Evolutionary conservation across 2,797 vertebrate species (phyloP).

Genomic region (Spheniscus humboldti): DNA sequence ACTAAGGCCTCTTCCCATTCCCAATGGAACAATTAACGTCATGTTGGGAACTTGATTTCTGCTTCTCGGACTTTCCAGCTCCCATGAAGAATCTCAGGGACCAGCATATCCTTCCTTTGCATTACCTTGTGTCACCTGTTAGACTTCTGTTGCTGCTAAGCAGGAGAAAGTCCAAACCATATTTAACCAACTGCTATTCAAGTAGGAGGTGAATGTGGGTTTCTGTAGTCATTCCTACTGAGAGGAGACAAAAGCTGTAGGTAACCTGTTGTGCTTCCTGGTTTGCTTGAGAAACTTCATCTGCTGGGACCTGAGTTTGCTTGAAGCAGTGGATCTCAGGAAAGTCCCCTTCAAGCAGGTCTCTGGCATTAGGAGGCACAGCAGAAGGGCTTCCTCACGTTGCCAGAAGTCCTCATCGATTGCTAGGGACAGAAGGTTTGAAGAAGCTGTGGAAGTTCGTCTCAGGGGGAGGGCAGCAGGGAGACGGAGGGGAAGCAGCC

Average conservation of each 20-base stretch:
- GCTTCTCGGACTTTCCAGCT: conserved; percentile 44
- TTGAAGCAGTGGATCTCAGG: not conserved
- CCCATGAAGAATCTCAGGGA: conserved; percentile 78
- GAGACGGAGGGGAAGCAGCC: not conserved
- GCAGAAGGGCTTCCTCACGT: not conserved
- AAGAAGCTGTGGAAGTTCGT: not conserved
- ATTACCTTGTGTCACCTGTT: conserved; percentile 69
- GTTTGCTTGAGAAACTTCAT: not conserved
- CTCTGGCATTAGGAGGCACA: not conserved
- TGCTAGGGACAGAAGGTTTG: not conserved
- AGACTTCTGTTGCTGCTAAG: conserved; percentile 39
- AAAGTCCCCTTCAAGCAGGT: not conserved
- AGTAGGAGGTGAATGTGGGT: not conserved
- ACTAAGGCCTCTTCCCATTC: conserved; percentile 56
- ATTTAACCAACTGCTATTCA: not conserved
- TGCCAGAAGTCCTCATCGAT: not conserved
- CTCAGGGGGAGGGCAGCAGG: conserved; percentile 46
- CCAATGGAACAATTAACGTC: not conserved
- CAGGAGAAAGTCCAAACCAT: not conserved
- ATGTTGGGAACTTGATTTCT: conserved; percentile 45
- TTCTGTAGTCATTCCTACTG: not conserved
- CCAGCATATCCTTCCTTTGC: conserved; percentile 79
- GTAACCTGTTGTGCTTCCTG: not conserved
- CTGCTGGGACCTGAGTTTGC: not conserved
- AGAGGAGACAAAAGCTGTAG: not conserved